Conservation (phyloP, 1,140 invertebrate genomes). For the Sipha flava region DNA sequence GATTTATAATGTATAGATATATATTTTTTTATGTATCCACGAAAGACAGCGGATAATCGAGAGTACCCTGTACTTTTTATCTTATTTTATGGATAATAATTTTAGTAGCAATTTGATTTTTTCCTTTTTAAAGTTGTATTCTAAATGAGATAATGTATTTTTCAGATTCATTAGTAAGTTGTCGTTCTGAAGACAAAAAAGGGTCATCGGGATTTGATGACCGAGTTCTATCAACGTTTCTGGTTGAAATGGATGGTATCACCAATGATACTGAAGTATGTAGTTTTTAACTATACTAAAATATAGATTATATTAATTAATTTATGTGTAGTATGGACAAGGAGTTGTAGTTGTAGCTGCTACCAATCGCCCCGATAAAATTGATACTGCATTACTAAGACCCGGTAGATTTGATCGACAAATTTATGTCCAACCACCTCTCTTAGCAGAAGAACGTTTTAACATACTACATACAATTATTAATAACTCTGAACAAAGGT, state of each 20-base stretch:
- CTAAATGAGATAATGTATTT: slow-evolving; percentile 13
- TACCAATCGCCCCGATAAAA: slow-evolving; percentile 68
- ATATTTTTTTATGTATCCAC: too few species aligned
- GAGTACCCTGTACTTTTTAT: too few species aligned
- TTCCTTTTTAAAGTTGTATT: too few species aligned
- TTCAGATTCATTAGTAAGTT: slow-evolving; percentile 55
- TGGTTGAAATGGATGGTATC: slow-evolving; percentile 65
- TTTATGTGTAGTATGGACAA: slow-evolving; percentile 17
- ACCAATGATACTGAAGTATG: slow-evolving; percentile 37
- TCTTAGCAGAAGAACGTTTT: slow-evolving; percentile 50
- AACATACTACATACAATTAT: slow-evolving; percentile 53
- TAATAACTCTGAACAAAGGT: slow-evolving; percentile 39
- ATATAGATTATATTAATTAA: not conserved
- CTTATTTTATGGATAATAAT: too few species aligned
- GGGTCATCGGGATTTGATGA: slow-evolving; percentile 48
- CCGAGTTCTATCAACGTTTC: slow-evolving; percentile 55
- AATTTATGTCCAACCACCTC: slow-evolving; percentile 66
- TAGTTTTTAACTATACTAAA: not conserved
- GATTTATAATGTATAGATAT: too few species aligned
- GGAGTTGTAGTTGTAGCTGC: slow-evolving; percentile 61
- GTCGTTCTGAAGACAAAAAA: slow-evolving; percentile 45
- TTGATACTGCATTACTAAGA: slow-evolving; percentile 66
- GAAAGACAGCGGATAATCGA: too few species aligned
- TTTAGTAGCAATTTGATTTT: too few species aligned
- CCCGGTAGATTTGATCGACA: slow-evolving; percentile 67